Base-by-base conservation (phyloP, 2,888 invertebrate genomes). In the Prostheceraeus crozeri region DNA sequence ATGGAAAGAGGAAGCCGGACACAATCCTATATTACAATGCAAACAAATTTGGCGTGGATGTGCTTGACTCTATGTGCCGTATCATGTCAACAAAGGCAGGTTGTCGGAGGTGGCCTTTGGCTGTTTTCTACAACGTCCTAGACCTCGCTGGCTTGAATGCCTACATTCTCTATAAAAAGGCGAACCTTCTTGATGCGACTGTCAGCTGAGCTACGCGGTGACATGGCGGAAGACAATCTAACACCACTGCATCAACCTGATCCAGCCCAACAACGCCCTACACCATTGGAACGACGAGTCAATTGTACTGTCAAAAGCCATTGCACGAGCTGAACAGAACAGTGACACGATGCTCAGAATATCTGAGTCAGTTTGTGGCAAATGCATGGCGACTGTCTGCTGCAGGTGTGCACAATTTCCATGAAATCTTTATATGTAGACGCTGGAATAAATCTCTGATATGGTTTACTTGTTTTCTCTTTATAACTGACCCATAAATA, bases 21-120 rank as follows among this genome's bases (percentile, higher is more conserved):
- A 40, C 8, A 14, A n/a, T 40, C 6, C 40, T 40, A 8, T 40
- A 40, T 23, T 40, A 40, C 40, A 40, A 40, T 23, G 40, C 8
- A 14, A 40, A 40, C 40, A 40, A 40, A 40, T 40, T 40, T 40
- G 40, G 40, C 40, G 40, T 40, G 40, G 40, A 40, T 40, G 40
- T 23, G 19, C 40, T 40, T 23, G 40, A 40, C 23, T 16, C n/a
- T 23, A 40, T 40, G 40, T 40, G 40, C 40, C 40, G 40, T 23
- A 19, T 40, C 10, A 40, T 40, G 40, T 40, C 40, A 14, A 40
- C 40, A 40, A 40, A 40, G 19, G 40, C 4, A 19, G 40, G 40
- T 16, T 40, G 40, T 40, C 16, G 4, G 40, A 40, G 40, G 6
- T 40, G 40, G 40, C 40, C 40, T 40, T 23, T 40, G 40, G 40